phyloP scores from a whole-genome alignment of 2,888 invertebrate genomes.

The Melieria picta region DNA sequence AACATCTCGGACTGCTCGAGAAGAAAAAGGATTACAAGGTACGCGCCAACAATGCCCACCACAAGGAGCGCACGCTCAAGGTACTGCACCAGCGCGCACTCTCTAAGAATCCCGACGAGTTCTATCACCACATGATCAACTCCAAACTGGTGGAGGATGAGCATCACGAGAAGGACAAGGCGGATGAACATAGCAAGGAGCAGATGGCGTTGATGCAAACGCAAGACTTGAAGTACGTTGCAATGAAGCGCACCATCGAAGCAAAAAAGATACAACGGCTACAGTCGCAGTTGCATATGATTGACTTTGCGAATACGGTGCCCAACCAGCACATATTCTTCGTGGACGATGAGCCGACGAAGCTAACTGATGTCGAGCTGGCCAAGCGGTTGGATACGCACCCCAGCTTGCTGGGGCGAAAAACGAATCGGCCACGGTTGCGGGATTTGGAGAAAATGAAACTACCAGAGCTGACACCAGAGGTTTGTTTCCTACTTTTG shows the following conservation, averaged over 20 bases:
- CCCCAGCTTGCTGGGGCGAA: slow-evolving; percentile 74
- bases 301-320: slow-evolving; percentile 76
- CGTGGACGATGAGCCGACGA: slow-evolving; percentile 73
- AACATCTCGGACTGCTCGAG: slow-evolving; percentile 83
- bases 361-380: slow-evolving; percentile 71
- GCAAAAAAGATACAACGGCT: slow-evolving; percentile 74
- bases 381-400: slow-evolving; percentile 80
- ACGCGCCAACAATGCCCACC: slow-evolving; percentile 81
- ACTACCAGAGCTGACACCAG: slow-evolving; percentile 71
- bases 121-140: slow-evolving; percentile 97
- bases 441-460: slow-evolving; percentile 70
- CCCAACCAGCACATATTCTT: slow-evolving; percentile 85
- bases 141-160: slow-evolving; percentile 75
- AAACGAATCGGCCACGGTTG: slow-evolving; percentile 76
- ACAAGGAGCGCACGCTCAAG: slow-evolving; percentile 85
- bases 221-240: slow-evolving; percentile 90
- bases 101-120: slow-evolving; percentile 97
- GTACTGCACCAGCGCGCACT: slow-evolving; percentile 83
- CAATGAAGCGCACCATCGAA: slow-evolving; percentile 86
- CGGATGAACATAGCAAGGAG: slow-evolving; percentile 81
- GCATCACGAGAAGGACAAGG: slow-evolving; percentile 76
- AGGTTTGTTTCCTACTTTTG: slow-evolving; percentile 57
- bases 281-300: slow-evolving; percentile 83
- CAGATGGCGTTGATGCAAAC: slow-evolving; percentile 90
- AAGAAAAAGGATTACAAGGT: slow-evolving; percentile 89